phyloP scores from a whole-genome alignment of 1,140 invertebrate species.

The Neodiprion virginianus region DNA sequence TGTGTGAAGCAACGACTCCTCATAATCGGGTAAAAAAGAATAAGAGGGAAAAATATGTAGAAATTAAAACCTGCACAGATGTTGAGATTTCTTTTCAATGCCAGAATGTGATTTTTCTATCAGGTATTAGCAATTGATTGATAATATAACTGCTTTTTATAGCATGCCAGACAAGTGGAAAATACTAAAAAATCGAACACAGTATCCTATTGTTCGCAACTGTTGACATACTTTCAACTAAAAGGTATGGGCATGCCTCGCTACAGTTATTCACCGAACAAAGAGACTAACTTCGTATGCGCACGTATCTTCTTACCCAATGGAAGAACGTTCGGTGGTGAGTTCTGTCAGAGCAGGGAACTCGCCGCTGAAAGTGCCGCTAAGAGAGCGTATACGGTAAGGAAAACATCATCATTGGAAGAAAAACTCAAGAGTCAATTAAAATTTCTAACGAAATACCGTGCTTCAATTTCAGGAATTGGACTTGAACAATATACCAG shows the following conservation, averaged over 20 bases:
- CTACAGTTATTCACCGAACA: conserved; percentile 51
- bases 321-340: conserved; percentile 46
- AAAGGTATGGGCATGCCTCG: conserved; percentile 51
- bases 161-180: conserved; percentile 50
- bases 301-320: conserved; percentile 55
- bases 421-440: too few species aligned
- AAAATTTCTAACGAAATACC: conserved; percentile 4
- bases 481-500: conserved; percentile 32
- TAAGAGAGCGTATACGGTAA: conserved; percentile 48
- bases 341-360: conserved; percentile 43
- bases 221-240: conserved; percentile 55
- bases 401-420: not conserved
- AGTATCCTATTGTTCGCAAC: conserved; percentile 44
- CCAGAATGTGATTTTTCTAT: conserved; percentile 23
- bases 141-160: conserved; percentile 24
- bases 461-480: conserved; percentile 32
- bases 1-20: not conserved
- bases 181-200: conserved; percentile 29
- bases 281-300: conserved; percentile 42
- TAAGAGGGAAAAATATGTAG: not conserved
- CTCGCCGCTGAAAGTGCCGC: conserved; percentile 58
- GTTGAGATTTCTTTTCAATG: not conserved
- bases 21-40: conserved; percentile 2
- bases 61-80: not conserved
- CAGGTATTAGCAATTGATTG: conserved; percentile 11